These are phyloP conservation scores for Sepioteuthis lessoniana DNA, from an alignment of 2,888 invertebrate genomes.

Conservation along the genomic window DNA sequence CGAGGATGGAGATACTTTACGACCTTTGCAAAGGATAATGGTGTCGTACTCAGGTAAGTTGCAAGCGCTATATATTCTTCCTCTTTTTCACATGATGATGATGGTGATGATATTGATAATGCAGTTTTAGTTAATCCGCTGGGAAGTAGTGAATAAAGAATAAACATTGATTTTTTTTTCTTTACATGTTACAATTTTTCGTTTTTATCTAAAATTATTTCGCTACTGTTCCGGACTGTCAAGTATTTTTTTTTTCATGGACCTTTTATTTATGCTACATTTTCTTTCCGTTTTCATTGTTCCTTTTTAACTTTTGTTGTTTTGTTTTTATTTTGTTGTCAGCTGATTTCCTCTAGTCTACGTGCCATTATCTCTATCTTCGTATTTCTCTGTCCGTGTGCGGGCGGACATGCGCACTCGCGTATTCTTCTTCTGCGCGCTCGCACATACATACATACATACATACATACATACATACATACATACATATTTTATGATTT, in stretches of 20 bases:
- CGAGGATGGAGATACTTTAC: conserved; percentile 17
- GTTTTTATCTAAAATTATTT: neutral
- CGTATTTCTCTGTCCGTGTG: neutral
- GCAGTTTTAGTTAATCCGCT: neutral
- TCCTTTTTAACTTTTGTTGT: no score
- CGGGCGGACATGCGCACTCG: no score
- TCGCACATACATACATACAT: neutral
- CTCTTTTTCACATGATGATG: neutral
- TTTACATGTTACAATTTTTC: neutral
- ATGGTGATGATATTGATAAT: conserved; percentile 25
- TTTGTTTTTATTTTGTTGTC: no score
- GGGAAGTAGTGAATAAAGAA: neutral
- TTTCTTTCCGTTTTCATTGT: no score
- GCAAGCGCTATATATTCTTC: neutral
- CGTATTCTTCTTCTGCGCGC: no score
- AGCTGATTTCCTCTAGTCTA: neutral
- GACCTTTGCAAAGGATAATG: conserved; percentile 41
- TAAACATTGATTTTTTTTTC: neutral
- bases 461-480: neutral
- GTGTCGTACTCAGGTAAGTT: conserved; percentile 37
- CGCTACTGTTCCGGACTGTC: neutral
- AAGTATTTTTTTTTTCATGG: neutral
- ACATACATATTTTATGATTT: no score
- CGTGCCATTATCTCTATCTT: neutral
- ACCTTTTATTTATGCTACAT: no score